Base-by-base conservation (phyloP, 2,797 vertebrate species). In the Syndactyla subalaris region DNA sequence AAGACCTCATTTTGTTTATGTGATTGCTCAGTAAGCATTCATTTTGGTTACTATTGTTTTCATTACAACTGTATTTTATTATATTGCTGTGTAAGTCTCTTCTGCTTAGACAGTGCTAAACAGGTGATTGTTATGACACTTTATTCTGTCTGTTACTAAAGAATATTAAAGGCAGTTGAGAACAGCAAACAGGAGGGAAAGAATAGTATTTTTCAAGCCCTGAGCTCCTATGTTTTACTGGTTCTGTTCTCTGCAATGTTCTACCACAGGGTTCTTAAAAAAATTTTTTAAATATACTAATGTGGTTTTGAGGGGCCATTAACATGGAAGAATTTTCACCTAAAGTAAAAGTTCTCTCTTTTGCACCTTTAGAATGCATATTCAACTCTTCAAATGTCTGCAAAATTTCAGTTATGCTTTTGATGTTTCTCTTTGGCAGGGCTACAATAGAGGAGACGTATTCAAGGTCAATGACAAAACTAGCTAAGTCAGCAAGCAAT, bases 381-480 rank as follows among this genome's bases (percentile, higher is more conserved):
- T 75, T 89, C 5, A 45, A 86, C 14, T 96, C 77, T 94, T 94
- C 27, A 38, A 61, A 59, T 72, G 39, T 48, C 32, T 68, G 89
- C 13, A 79, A 65, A n/a, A 52, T 78, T 51, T 75, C 46, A 0
- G 16, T 70, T 95, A 12, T 93, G 32, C 23, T 94, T 95, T 93
- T 75, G 21, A 39, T 95, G 45, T 5, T 51, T 96, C 75, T 76
- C 68, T 68, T 97, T 92, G 58, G 89, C 95, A 99, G 99, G 98
- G 99, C 99, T 96, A 98, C 98, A 15, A 99, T 99, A 94, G 99
- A 99, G 97, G 99, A 99, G 92, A 97, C 97, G 3, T 99, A 99
- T 95, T 99, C 99, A 96, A 98, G 99, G 96, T 99, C 99, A n/a
- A 99, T 99, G 99, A 99, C 98, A 96, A 99, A 99, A 98, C 98